Percentiles rank a stretch among this genome's conserved stretches.
Conservation (phyloP, 2,113 vertebrate genomes). For the Regulus satrapa region DNA sequence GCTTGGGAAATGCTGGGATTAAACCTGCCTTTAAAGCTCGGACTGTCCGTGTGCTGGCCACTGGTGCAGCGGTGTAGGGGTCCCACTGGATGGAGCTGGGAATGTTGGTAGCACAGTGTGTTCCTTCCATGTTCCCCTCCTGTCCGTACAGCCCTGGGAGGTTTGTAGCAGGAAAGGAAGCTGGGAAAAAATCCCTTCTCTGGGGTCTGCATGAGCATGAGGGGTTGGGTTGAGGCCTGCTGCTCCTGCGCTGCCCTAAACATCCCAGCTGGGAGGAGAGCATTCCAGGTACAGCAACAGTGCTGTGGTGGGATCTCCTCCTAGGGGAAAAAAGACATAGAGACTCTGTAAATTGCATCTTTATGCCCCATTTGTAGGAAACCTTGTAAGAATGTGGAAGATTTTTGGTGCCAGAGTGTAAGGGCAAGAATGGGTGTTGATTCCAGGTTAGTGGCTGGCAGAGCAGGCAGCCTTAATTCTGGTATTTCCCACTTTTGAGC, state of each 20-base stretch:
- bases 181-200: background rate
- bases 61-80: accelerated
- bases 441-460: background rate
- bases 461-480: background rate
- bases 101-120: accelerated
- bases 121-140: background rate
- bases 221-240: background rate
- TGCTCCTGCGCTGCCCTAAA: background rate
- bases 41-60: accelerated
- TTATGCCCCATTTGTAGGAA: background rate
- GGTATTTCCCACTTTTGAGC: background rate
- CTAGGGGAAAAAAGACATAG: accelerated
- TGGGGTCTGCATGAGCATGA: accelerated
- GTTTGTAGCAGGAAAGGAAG: background rate
- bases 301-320: background rate
- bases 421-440: background rate
- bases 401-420: background rate
- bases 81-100: background rate
- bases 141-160: accelerated
- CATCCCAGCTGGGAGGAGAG: background rate
- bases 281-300: background rate
- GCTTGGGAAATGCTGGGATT: background rate
- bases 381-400: background rate
- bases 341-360: background rate
- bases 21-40: background rate